Conservation (phyloP, 30 jellyfish, hydroid and myxozoan genomes). For the Aurelia aurita region DNA sequence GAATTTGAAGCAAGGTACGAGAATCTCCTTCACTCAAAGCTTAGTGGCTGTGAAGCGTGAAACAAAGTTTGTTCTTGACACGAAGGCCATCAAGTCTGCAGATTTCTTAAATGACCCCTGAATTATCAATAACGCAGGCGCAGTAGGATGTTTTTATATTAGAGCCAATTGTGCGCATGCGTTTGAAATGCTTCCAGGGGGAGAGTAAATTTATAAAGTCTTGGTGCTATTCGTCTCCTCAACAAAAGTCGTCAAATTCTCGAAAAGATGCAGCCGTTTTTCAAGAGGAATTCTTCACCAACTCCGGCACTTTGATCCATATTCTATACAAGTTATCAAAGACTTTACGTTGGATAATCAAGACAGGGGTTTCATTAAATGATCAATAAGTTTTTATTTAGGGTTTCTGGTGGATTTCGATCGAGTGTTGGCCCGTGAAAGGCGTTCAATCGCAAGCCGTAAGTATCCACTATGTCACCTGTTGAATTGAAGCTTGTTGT, state of each 20-base stretch:
- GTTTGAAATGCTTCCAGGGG: no score
- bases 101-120: background rate
- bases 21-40: slow-evolving; percentile 27
- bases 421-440: slow-evolving; percentile 33
- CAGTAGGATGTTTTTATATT: no score
- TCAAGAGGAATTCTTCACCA: slow-evolving; percentile 8
- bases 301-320: slow-evolving; percentile 15
- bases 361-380: background rate
- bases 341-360: background rate
- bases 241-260: slow-evolving; percentile 22
- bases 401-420: slow-evolving; percentile 6
- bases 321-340: background rate
- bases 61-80: background rate
- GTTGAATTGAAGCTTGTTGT: slow-evolving; percentile 38
- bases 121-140: no score
- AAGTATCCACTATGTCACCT: slow-evolving; percentile 64
- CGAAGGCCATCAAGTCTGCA: background rate
- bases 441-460: slow-evolving; percentile 34
- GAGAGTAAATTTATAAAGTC: no score
- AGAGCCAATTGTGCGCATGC: no score
- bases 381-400: background rate
- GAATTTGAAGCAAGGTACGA: background rate
- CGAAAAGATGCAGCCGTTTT: slow-evolving; percentile 60
- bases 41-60: slow-evolving; percentile 83
- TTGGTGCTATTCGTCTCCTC: no score